Evolutionary conservation across 2,797 vertebrate species (phyloP).

Genomic region (Pachyuromys duprasi): DNA sequence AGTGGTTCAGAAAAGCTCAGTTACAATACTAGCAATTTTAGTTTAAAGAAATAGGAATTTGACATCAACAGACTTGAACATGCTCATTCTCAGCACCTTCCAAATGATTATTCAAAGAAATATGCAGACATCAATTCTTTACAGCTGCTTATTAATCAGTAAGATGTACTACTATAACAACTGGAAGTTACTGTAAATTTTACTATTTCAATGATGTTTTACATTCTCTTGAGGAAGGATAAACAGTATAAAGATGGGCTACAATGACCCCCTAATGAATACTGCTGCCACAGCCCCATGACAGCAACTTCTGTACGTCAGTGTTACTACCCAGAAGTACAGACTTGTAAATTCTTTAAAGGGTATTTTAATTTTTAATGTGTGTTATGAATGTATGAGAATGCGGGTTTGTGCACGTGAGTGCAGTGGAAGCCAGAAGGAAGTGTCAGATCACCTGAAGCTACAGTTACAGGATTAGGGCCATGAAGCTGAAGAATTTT

Average conservation of each 20-base stretch:
- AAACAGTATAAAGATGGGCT: neutral
- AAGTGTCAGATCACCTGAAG: neutral
- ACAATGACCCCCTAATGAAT: neutral
- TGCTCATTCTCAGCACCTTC: slow-evolving; percentile 19
- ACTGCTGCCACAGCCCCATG: neutral
- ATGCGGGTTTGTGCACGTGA: neutral
- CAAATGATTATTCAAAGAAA: slow-evolving; percentile 19
- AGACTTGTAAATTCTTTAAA: neutral
- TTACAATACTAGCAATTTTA: neutral
- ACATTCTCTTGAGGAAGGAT: neutral
- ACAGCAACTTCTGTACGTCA: neutral
- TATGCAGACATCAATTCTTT: neutral
- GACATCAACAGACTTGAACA: neutral
- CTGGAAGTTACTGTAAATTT: slow-evolving; percentile 21
- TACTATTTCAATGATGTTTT: neutral
- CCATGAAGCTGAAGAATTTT: neutral
- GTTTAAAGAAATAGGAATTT: slow-evolving; percentile 27
- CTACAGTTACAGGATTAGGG: neutral
- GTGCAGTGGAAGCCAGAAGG: neutral
- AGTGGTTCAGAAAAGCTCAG: slow-evolving; percentile 51
- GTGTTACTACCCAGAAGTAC: neutral
- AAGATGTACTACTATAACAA: neutral
- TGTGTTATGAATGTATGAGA: neutral
- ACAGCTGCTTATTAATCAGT: slow-evolving; percentile 27
- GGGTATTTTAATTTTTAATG: neutral